These are phyloP conservation scores for Dilophus febrilis DNA, from an alignment of 2,888 invertebrate species.

Conservation along the genomic window DNA sequence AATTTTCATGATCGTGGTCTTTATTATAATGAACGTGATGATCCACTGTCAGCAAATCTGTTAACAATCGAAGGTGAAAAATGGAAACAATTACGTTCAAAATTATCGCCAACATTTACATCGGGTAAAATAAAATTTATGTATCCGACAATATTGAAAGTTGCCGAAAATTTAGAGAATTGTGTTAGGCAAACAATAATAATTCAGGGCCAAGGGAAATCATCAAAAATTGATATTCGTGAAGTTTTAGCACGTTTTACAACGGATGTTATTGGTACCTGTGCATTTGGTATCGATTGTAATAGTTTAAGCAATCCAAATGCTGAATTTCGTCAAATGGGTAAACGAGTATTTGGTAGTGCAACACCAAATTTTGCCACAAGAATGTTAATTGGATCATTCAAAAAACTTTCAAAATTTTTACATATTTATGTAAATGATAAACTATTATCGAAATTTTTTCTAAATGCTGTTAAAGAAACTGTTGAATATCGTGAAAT, in stretches of 20 bases:
- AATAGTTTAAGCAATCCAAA: constrained; percentile 27
- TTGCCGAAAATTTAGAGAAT: constrained; percentile 1
- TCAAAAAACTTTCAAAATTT: constrained; percentile 6
- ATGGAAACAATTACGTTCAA: not conserved
- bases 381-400: constrained; percentile 14
- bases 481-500: constrained; percentile 29
- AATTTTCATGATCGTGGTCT: constrained; percentile 21
- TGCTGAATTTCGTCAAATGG: constrained; percentile 21
- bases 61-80: not conserved
- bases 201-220: too few species aligned
- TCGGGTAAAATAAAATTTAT: constrained; percentile 1
- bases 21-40: constrained; percentile 1
- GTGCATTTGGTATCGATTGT: constrained; percentile 31
- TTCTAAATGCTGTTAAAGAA: constrained; percentile 28
- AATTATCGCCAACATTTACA: constrained; percentile 1
- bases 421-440: not conserved
- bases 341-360: constrained; percentile 11
- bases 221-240: constrained; percentile 23
- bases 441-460: constrained; percentile 21
- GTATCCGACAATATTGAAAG: not conserved
- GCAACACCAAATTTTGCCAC: constrained; percentile 3
- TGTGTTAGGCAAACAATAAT: constrained; percentile 1
- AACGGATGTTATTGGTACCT: constrained; percentile 32
- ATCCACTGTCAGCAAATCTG: constrained; percentile 2
- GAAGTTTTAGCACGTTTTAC: constrained; percentile 29